A percentile compares a stretch with the other conserved stretches of the same genome.
Evolutionary conservation across 2,888 invertebrate genomes (phyloP).

Genomic region (Andrena bicolor): DNA sequence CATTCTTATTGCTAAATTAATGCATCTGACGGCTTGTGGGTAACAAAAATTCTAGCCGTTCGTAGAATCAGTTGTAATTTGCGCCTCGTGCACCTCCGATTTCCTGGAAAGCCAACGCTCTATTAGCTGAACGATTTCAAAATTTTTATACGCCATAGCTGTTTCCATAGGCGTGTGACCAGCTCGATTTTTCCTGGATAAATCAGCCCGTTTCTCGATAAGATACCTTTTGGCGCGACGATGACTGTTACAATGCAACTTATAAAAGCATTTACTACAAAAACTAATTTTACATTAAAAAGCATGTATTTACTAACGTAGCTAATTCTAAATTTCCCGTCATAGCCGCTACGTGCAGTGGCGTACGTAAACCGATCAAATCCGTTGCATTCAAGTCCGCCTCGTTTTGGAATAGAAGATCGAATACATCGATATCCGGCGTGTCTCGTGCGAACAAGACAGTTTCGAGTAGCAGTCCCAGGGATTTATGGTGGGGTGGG

Average conservation of each 20-base stretch:
- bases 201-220: constrained; percentile 22
- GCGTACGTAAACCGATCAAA: constrained; percentile 22
- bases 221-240: constrained; percentile 6
- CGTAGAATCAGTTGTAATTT: neutral
- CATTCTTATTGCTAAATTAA: too few species aligned
- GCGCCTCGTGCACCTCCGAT: neutral
- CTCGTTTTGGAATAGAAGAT: constrained; percentile 19
- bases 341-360: constrained; percentile 42
- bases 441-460: neutral
- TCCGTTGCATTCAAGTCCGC: constrained; percentile 22
- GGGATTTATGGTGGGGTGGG: neutral
- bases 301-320: constrained; percentile 15
- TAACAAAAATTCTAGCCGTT: neutral
- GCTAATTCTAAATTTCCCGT: constrained; percentile 30
- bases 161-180: constrained; percentile 23
- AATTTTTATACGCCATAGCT: constrained; percentile 15
- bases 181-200: neutral
- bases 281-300: too few species aligned
- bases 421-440: constrained; percentile 14
- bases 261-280: neutral
- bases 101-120: neutral
- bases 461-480: constrained; percentile 31
- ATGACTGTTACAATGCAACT: neutral
- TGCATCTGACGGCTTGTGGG: too few species aligned
- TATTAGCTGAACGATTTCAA: constrained; percentile 10